A percentile compares a stretch with the other conserved stretches of the same genome.
These are phyloP conservation scores for Datnioides undecimradiatus DNA, from an alignment of 2,113 vertebrate genomes.

Conservation along the genomic window DNA sequence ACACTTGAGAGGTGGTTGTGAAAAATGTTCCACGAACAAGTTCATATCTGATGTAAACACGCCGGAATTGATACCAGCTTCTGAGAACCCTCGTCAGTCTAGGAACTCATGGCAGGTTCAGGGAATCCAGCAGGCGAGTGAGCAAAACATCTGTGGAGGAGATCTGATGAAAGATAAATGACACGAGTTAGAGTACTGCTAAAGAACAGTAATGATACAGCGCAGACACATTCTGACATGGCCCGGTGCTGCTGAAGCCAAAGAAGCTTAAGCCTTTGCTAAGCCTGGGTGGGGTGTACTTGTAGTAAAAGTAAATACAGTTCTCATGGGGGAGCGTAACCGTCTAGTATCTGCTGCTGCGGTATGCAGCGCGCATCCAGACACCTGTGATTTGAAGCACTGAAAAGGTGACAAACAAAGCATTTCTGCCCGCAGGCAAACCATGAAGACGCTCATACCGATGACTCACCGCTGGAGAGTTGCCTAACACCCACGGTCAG, in stretches of 20 bases:
- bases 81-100: not conserved
- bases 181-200: not conserved
- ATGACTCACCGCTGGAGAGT: slow-evolving; percentile 38
- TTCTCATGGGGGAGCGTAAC: slow-evolving; percentile 24
- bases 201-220: not conserved
- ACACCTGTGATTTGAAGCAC: slow-evolving; percentile 30
- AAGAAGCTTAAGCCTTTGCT: not conserved
- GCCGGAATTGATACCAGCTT: not conserved
- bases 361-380: slow-evolving; percentile 4
- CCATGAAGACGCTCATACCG: slow-evolving; percentile 6
- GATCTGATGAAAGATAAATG: not conserved
- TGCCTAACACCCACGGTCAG: slow-evolving; percentile 13
- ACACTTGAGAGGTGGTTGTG: not conserved
- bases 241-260: not conserved
- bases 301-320: not conserved
- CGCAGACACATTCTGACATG: not conserved
- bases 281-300: slow-evolving; percentile 36
- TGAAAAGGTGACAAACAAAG: slow-evolving; percentile 33
- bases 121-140: not conserved
- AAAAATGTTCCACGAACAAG: not conserved
- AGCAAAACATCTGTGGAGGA: not conserved
- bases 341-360: not conserved
- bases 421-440: slow-evolving; percentile 4
- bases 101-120: not conserved
- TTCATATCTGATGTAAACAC: no score